These are phyloP conservation scores for Drosophila burlai DNA, from an alignment of 1,140 invertebrate species.

Conservation along the genomic window DNA sequence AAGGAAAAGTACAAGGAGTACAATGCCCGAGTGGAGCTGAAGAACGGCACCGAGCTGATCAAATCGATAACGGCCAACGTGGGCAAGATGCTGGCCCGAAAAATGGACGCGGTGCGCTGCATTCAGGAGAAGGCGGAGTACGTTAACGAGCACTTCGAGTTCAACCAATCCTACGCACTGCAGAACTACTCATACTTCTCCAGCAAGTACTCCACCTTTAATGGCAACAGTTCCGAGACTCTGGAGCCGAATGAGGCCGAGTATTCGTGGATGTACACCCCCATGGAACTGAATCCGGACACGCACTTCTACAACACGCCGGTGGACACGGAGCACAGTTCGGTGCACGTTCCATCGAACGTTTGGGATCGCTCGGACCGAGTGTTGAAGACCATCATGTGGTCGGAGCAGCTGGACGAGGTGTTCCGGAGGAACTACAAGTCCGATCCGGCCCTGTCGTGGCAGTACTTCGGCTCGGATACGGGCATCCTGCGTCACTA, in stretches of 20 bases:
- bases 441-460: slow-evolving; percentile 94
- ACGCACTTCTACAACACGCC: slow-evolving; percentile 94
- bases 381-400: slow-evolving; percentile 91
- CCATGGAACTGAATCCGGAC: slow-evolving; percentile 89
- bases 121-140: slow-evolving; percentile 90
- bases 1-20: slow-evolving; percentile 90
- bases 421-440: slow-evolving; percentile 94
- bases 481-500: slow-evolving; percentile 96
- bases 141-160: slow-evolving; percentile 87
- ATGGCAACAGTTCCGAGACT: slow-evolving; percentile 60
- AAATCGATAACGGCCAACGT: slow-evolving; percentile 91
- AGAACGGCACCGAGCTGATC: slow-evolving; percentile 91
- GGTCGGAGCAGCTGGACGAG: slow-evolving; percentile 94
- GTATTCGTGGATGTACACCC: slow-evolving; percentile 75
- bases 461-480: slow-evolving; percentile 98
- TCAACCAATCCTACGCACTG: slow-evolving; percentile 80
- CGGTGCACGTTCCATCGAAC: slow-evolving; percentile 97
- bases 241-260: slow-evolving; percentile 34
- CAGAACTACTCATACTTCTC: slow-evolving; percentile 88
- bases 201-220: slow-evolving; percentile 88
- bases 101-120: slow-evolving; percentile 93
- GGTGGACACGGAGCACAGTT: slow-evolving; percentile 93
- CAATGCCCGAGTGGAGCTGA: slow-evolving; percentile 90
- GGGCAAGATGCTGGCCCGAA: slow-evolving; percentile 91
- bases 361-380: slow-evolving; percentile 91